Base-by-base conservation (phyloP, 2,888 invertebrate species). In the Habroteleia sp. region DNA sequence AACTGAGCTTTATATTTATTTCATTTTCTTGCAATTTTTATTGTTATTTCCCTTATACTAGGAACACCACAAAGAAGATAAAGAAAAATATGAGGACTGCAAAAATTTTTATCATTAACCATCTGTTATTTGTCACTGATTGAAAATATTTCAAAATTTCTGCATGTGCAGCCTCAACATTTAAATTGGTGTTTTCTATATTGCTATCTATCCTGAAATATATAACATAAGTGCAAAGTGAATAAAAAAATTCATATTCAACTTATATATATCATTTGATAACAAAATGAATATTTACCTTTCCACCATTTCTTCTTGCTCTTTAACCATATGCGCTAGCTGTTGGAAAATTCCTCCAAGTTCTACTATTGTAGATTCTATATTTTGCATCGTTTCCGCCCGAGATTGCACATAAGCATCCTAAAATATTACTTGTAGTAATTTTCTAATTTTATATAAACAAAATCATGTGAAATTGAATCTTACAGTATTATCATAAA, bases 91-190 rank as follows among this genome's bases (percentile, higher is more conserved):
- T 97, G 58, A 99, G 91, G 75, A 99, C 96, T 54, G 95, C 99
- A 90, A 99, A 99, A 80, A 99, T 94, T 91, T 99, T 99, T 82
- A 99, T 95, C 98, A 99, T 99, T 23, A 99, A 91, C 94, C 98
- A 99, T 82, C 99, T 93, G 90, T 99, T 99, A 76, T 96, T 96
- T 8, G 98, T 96, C 27, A 99, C 96, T 60, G 95, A 95, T 89
- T 97, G 97, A 89, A 99, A 99, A 90, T 99, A 99, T 89, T 96
- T 98, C 82, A 99, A 91, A 81, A 99, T 96, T 91, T 99, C 98
- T 71, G 95, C 92, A 87, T 99, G 99, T 1, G 99, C 99, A 44
- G 97, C 97, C 89, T 98, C 98, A 39, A 99, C 97, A 90, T 99
- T 99, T 86, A 99, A 89, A 88, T 96, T 95, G 0, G 99, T 94